phyloP scores from a whole-genome alignment of 2,797 vertebrate species.

The Dryobates pubescens region DNA sequence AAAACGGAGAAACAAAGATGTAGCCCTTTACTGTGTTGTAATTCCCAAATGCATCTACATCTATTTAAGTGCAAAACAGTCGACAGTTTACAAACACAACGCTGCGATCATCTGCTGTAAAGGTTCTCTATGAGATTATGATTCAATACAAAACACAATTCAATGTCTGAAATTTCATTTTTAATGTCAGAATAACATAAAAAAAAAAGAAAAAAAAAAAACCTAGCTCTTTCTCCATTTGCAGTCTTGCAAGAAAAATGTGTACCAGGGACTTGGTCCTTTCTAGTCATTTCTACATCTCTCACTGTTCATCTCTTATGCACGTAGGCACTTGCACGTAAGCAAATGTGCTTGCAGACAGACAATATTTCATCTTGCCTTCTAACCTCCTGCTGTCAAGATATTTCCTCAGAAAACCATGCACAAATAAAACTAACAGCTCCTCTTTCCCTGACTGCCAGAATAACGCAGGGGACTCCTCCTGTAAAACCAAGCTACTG shows the following conservation, averaged over 20 bases:
- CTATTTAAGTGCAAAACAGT: slow-evolving; percentile 62
- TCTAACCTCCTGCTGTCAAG: slow-evolving; percentile 55
- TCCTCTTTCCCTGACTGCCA: slow-evolving; percentile 1
- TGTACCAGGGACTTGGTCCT: slow-evolving; percentile 20
- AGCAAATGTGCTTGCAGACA: slow-evolving; percentile 45
- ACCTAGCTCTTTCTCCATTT: slow-evolving; percentile 37
- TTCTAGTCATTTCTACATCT: slow-evolving; percentile 17
- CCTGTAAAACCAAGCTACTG: neutral
- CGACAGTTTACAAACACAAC: slow-evolving; percentile 34
- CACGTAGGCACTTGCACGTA: slow-evolving; percentile 32
- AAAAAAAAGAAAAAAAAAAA: slow-evolving; percentile 17
- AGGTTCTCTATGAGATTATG: slow-evolving; percentile 21
- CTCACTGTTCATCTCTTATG: slow-evolving; percentile 41
- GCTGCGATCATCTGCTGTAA: neutral
- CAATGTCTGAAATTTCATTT: slow-evolving; percentile 46
- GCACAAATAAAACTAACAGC: slow-evolving; percentile 56
- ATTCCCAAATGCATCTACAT: slow-evolving; percentile 55
- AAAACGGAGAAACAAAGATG: slow-evolving; percentile 46
- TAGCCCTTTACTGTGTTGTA: slow-evolving; percentile 18
- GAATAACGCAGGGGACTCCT: neutral
- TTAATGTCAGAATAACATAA: slow-evolving; percentile 57
- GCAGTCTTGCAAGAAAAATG: slow-evolving; percentile 19
- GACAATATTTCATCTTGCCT: slow-evolving; percentile 57
- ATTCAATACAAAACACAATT: slow-evolving; percentile 51
- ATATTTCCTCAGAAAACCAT: slow-evolving; percentile 34